Base-by-base conservation (phyloP, 2,888 invertebrate genomes). In the Ophion obscuratus region DNA sequence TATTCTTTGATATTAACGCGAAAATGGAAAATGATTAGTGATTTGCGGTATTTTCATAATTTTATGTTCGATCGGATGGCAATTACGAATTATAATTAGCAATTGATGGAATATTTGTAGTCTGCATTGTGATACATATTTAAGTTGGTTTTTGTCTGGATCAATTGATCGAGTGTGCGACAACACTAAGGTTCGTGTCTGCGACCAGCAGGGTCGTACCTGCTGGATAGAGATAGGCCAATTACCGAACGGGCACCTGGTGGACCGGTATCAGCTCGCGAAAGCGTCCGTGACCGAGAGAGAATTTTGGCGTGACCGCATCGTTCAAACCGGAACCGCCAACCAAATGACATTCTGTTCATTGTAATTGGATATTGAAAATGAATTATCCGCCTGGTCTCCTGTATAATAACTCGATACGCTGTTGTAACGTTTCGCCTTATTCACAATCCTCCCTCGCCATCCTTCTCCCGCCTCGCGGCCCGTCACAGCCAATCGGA, bases 341-440 rank as follows among this genome's bases (percentile, higher is more conserved):
- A 68, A 68, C 85, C 86, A 88, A 90, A 89, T 88, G 88, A 88
- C 88, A 89, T 89, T 87, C 88, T 86, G 89, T 89, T 90, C 88
- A 89, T 89, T 89, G 86, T 88, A 89, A 88, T 88, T 87, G 86
- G 84, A 83, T 85, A 88, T 88, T 86, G 88, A 85, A 85, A 87
- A 88, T 88, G 87, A 87, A 87, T 87, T 87, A 88, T 88, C 86
- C 73, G 68, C 80, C 77, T 79, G 84, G 71, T 73, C 47, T 81
- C 47, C 81, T 68, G 67, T 61, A 67, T 74, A 81, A 81, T 84
- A 84, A 71, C 73, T 68, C 84, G 66, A 78, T 67, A 27, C 57
- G 40, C 24, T 10, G 40, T 68, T 61, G 24, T 10, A 61, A 61
- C 24, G 61, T 6, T 61, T 61, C 53, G 53, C 17, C 53, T 17